Conservation (phyloP, 1,140 invertebrate genomes). For the Eurosta solidaginis region DNA sequence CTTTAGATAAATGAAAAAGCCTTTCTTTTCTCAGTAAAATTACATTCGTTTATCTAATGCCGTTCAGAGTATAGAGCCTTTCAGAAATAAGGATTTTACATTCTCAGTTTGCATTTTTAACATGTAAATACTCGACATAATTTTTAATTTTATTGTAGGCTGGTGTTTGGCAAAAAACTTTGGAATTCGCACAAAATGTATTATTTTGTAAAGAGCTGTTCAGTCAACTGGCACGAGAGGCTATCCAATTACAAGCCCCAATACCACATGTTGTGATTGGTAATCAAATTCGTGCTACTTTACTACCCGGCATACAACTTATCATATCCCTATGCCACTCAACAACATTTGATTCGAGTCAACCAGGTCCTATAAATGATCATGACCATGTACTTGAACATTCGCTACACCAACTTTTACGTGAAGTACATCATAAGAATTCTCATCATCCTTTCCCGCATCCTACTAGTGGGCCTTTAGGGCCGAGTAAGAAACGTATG, state of each 20-base stretch:
- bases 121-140: not conserved
- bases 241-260: constrained; percentile 87
- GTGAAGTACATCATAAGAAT: constrained; percentile 90
- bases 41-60: too few species aligned
- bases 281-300: constrained; percentile 95
- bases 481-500: constrained; percentile 85
- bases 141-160: constrained; percentile 28
- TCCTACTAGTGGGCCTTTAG: constrained; percentile 88
- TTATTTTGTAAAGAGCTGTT: constrained; percentile 97
- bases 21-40: too few species aligned
- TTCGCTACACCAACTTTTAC: constrained; percentile 89
- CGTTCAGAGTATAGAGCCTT: too few species aligned
- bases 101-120: not conserved
- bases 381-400: constrained; percentile 96
- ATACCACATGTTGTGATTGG: constrained; percentile 96
- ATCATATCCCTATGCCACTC: constrained; percentile 81
- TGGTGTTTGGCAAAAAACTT: constrained; percentile 89
- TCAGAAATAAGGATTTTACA: not conserved
- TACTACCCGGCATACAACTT: constrained; percentile 89
- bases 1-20: not conserved
- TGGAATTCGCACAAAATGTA: constrained; percentile 96
- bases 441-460: constrained; percentile 93
- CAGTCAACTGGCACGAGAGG: constrained; percentile 90
- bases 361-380: constrained; percentile 72
- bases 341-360: constrained; percentile 68